phyloP scores from a whole-genome alignment of 2,797 vertebrate species.

The Staurois parvus region DNA sequence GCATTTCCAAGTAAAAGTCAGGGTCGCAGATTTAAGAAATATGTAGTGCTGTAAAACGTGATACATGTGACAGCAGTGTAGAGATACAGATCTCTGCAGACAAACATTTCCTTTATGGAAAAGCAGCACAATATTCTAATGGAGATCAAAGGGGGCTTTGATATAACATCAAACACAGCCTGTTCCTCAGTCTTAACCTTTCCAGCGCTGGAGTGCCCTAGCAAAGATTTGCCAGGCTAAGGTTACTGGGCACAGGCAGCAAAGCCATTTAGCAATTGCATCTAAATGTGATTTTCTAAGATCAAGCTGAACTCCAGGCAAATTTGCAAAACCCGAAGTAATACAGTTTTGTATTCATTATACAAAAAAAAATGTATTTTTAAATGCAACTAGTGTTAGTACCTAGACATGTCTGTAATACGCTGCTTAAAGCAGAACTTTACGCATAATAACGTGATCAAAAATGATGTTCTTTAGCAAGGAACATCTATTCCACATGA shows the following conservation, averaged over 20 bases:
- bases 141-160: slow-evolving; percentile 58
- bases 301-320: too few relatives aligned
- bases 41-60: slow-evolving; percentile 1
- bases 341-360: too few relatives aligned
- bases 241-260: slow-evolving; percentile 7
- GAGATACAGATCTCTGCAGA: slow-evolving; percentile 41
- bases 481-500: too few relatives aligned
- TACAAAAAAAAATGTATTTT: too few relatives aligned
- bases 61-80: slow-evolving; percentile 26
- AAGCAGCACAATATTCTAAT: slow-evolving; percentile 50
- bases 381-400: too few relatives aligned
- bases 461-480: too few relatives aligned
- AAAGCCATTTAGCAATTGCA: background rate
- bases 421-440: too few relatives aligned
- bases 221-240: slow-evolving; percentile 2
- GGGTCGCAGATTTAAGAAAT: background rate
- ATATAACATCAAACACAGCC: slow-evolving; percentile 53
- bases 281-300: too few relatives aligned
- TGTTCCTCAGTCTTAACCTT: slow-evolving; percentile 44
- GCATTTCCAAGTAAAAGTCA: too few relatives aligned
- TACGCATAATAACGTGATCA: too few relatives aligned
- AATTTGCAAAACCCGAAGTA: too few relatives aligned
- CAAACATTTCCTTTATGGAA: slow-evolving; percentile 55
- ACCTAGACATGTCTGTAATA: too few relatives aligned
- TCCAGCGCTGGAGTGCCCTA: slow-evolving; percentile 22